Evolutionary conservation across 2,888 invertebrate species (phyloP).

Genomic region (Colletes collaris): DNA sequence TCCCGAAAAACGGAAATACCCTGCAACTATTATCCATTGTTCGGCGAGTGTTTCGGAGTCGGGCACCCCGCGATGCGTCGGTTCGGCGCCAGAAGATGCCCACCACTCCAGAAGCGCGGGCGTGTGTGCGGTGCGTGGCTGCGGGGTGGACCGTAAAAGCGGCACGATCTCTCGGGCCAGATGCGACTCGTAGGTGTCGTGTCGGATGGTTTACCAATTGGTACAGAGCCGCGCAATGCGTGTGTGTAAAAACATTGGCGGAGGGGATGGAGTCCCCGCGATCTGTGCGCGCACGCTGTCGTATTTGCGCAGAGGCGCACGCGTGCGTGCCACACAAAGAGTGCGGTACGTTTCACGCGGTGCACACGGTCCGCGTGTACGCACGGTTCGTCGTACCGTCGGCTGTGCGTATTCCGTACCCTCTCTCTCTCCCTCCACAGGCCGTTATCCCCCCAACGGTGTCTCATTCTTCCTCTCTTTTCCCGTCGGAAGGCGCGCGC

Average conservation of each 20-base stretch:
- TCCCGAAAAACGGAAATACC: no score
- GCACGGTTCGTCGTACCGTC: conserved; percentile 17
- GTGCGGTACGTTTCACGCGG: conserved; percentile 59
- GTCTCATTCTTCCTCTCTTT: conserved; percentile 50
- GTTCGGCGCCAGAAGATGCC: conserved; percentile 2
- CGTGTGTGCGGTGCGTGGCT: background rate
- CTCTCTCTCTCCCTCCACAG: conserved; percentile 39
- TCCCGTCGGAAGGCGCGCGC: conserved; percentile 50
- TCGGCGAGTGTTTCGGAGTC: background rate
- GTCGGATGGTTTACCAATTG: conserved; percentile 63
- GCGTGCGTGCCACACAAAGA: conserved; percentile 38
- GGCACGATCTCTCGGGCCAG: conserved; percentile 50
- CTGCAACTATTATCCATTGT: conserved; percentile 3
- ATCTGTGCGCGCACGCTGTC: conserved; percentile 27
- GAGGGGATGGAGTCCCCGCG: conserved; percentile 4
- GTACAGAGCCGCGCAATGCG: conserved; percentile 45
- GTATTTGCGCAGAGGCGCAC: conserved; percentile 28
- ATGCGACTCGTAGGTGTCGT: conserved; percentile 66
- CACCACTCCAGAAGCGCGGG: background rate
- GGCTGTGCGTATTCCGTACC: conserved; percentile 2
- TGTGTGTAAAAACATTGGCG: conserved; percentile 50
- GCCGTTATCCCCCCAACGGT: conserved; percentile 18
- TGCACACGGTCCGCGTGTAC: conserved; percentile 39
- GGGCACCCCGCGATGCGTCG: background rate
- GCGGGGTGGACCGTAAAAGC: conserved; percentile 25